Evolutionary conservation across 2,797 vertebrate genomes (phyloP), one percentile per base, ranked within the genome.

Genomic region (Staurois parvus): DNA sequence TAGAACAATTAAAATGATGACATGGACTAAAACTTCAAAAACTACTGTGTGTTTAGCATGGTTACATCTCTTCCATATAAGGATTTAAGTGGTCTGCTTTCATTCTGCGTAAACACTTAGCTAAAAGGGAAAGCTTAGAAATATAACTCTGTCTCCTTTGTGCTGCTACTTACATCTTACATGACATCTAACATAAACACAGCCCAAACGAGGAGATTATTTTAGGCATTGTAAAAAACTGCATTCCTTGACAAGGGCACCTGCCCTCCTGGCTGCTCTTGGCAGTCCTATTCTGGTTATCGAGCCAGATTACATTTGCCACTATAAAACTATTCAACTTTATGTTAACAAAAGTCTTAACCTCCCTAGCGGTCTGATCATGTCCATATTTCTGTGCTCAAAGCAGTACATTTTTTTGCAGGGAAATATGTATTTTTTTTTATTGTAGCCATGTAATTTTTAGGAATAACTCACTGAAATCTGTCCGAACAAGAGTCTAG

Each of bases 1-100:
- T 42, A 82, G 85, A 83, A 78, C 79, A 86, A 86, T 86, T 77
- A 83, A 77, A 83, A 26, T 67, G 67, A 77, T 82, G 85, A 73
- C 73, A 86, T 72, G 62, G 45, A 17, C 45, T 40, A 82, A 59
- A 40, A 59, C 73, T 86, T 59, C 74, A 86, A 75, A 37, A 67
- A 73, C 21, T 69, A 21, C 66, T 66, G 79, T 66, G 37, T 86
- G 52, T 40, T 64, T 78, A 77, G 64, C 64, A 72, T 26, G 34
- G 66, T 52, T 52, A 52, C 82, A 77, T 84, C 52, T 59, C 67
- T 69, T 81, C 45, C 72, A 62, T 81, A 76, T 86, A 70, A 81
- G 78, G 84, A 62, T 81, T 76, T 84, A 45, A 73, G 28, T 45
- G 68, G 69, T 73, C 68, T 37, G n/a, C 68, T 72, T 84, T 79